These are phyloP conservation scores for Phaethon lepturus DNA, from an alignment of 2,113 vertebrate species.

Conservation along the genomic window DNA sequence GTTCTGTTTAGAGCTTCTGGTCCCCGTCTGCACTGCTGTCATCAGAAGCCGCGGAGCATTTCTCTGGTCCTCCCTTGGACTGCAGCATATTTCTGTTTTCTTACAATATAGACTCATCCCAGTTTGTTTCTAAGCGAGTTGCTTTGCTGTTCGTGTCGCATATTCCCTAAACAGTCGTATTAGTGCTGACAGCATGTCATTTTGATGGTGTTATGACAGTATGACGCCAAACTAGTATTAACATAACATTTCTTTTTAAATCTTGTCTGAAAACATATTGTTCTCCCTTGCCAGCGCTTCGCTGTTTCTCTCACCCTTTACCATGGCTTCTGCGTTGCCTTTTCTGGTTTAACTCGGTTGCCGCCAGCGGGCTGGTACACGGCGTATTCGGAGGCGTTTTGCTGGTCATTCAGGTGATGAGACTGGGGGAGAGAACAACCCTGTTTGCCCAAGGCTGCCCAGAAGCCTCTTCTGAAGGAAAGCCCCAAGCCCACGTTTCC, in stretches of 20 bases:
- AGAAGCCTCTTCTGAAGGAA: neutral
- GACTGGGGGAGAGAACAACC: rapidly evolving
- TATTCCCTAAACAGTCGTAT: constrained; percentile 46
- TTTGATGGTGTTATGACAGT: constrained; percentile 68
- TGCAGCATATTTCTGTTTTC: constrained; percentile 20
- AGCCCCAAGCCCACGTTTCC: neutral
- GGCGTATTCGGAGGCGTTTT: rapidly evolving
- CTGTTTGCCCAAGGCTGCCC: neutral
- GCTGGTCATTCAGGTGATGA: neutral
- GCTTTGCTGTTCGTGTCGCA: constrained; percentile 22
- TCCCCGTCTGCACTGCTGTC: neutral
- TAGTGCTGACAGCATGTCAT: constrained; percentile 64
- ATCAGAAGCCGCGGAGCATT: neutral
- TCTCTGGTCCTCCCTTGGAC: constrained; percentile 1
- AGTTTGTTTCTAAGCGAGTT: constrained; percentile 27
- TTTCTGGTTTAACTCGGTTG: neutral
- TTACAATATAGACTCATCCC: neutral
- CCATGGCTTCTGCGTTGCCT: neutral
- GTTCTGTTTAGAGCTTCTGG: neutral
- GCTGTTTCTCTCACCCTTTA: constrained; percentile 40
- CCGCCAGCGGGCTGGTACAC: rapidly evolving
- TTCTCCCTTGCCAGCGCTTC: constrained; percentile 32
- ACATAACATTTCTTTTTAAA: constrained; percentile 49
- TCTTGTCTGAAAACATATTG: constrained; percentile 64
- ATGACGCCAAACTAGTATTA: constrained; percentile 60